Evolutionary conservation across 2,888 invertebrate species (phyloP).

Genomic region (Silvanus unidentatus): DNA sequence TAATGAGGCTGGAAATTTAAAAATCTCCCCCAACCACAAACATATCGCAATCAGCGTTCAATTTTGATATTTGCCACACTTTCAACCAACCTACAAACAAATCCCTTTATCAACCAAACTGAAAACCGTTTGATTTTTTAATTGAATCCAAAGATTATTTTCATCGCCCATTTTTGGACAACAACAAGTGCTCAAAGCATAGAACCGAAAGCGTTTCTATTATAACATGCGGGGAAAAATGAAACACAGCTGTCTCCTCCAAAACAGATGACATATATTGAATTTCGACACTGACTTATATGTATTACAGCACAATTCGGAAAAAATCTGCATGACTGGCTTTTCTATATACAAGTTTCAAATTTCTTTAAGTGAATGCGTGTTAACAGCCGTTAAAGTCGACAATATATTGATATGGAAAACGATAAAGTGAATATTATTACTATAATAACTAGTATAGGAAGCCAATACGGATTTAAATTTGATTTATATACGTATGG

Average conservation of each 20-base stretch:
- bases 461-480: conserved; percentile 18
- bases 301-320: conserved; percentile 22
- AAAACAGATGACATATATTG: conserved; percentile 19
- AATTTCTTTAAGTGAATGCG: conserved; percentile 25
- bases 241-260: conserved; percentile 1
- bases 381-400: conserved; percentile 21
- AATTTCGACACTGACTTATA: conserved; percentile 22
- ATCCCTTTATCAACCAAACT: too few relatives aligned
- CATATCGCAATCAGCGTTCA: too few relatives aligned
- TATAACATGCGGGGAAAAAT: neutral
- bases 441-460: conserved; percentile 7
- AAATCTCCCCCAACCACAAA: too few relatives aligned
- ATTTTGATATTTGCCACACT: too few relatives aligned
- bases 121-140: too few relatives aligned
- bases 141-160: too few relatives aligned
- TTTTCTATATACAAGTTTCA: neutral
- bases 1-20: too few relatives aligned
- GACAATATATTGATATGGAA: conserved; percentile 3
- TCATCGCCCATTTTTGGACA: too few relatives aligned
- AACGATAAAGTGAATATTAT: conserved; percentile 15
- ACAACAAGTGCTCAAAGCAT: too few relatives aligned
- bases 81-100: too few relatives aligned
- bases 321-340: conserved; percentile 17
- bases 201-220: too few relatives aligned
- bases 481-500: conserved; percentile 13